Conservation (phyloP, 2,113 vertebrate species). For the Myiozetetes cayanensis region DNA sequence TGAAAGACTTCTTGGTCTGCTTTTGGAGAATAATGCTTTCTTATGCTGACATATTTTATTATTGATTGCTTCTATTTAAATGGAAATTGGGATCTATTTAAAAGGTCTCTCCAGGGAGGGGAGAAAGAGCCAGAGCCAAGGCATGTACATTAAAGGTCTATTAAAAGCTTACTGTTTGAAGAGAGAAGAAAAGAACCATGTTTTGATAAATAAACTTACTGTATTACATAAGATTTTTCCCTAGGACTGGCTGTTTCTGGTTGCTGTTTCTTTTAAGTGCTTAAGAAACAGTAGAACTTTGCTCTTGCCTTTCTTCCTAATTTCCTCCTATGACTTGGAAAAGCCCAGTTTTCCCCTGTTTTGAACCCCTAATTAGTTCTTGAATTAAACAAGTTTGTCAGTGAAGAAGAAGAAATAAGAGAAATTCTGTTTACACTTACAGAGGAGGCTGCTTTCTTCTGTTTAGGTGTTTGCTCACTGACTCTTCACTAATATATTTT, state of each 20-base stretch:
- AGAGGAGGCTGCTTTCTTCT: not conserved
- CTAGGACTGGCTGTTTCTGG: not conserved
- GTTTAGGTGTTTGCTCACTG: not conserved
- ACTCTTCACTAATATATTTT: not conserved
- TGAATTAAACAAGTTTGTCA: not conserved
- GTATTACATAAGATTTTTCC: not conserved
- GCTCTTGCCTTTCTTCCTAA: not conserved
- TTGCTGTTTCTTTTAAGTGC: not conserved
- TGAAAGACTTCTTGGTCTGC: not conserved
- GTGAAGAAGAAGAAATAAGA: not conserved
- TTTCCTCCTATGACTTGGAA: not conserved
- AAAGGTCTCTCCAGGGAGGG: not conserved
- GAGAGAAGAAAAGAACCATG: not conserved
- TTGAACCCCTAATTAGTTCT: not conserved
- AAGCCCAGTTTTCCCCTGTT: not conserved
- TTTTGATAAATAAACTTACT: constrained; percentile 16
- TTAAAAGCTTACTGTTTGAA: not conserved
- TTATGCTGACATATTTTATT: not conserved
- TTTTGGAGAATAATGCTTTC: not conserved
- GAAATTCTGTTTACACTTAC: not conserved
- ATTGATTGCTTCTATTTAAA: constrained; percentile 15
- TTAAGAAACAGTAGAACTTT: not conserved
- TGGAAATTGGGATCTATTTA: not conserved
- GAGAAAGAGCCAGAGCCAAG: not conserved
- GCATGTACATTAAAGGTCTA: not conserved